Conservation (phyloP, 2,888 invertebrate genomes). For the Nebria brevicollis region DNA sequence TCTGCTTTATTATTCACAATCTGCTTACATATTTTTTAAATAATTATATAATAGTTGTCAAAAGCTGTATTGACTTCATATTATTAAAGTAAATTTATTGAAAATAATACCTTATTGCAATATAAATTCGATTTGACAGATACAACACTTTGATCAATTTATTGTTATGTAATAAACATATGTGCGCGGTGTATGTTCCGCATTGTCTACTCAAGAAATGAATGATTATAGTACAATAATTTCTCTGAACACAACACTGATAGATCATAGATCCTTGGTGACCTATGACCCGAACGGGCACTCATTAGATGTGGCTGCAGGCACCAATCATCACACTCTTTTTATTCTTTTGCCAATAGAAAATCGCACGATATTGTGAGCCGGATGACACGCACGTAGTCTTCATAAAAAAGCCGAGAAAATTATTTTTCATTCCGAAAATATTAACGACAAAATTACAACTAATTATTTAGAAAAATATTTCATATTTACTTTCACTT, state of each 20-base stretch:
- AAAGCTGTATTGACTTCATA: too few relatives aligned
- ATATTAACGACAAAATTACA: too few relatives aligned
- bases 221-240: neutral
- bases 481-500: too few relatives aligned
- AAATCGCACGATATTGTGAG: neutral
- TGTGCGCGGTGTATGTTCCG: neutral
- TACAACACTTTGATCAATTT: too few relatives aligned
- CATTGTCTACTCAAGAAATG: neutral
- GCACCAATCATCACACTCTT: slow-evolving; percentile 10
- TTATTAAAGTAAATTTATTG: too few relatives aligned
- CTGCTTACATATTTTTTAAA: neutral
- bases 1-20: neutral
- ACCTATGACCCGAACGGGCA: neutral
- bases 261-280: neutral
- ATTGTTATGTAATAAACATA: too few relatives aligned
- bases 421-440: neutral
- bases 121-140: too few relatives aligned
- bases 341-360: neutral
- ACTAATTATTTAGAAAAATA: too few relatives aligned
- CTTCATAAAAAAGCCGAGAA: neutral
- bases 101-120: too few relatives aligned
- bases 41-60: neutral
- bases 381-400: neutral
- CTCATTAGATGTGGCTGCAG: slow-evolving; percentile 9
- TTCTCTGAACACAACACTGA: slow-evolving; percentile 7